These are phyloP conservation scores for Drosophila takahashii DNA, from an alignment of 1,140 invertebrate genomes.

Conservation along the genomic window DNA sequence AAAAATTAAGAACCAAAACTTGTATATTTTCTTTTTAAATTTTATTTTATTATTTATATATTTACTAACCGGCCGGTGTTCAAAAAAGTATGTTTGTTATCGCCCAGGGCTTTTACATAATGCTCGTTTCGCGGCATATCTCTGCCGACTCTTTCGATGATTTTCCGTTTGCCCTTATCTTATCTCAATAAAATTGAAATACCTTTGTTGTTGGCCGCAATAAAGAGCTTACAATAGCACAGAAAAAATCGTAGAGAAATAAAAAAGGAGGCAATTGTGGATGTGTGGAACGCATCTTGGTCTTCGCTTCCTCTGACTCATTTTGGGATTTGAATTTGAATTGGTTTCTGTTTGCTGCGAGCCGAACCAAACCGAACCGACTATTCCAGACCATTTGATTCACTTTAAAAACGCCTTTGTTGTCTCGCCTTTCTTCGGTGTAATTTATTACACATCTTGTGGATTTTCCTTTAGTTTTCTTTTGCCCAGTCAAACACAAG, in stretches of 20 bases:
- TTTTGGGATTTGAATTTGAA: constrained; percentile 8
- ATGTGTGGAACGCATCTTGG: constrained; percentile 25
- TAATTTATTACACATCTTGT: constrained; percentile 73
- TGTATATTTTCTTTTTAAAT: too few species aligned
- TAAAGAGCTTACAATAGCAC: constrained; percentile 17
- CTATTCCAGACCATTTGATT: constrained; percentile 50
- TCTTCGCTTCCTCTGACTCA: constrained; percentile 21
- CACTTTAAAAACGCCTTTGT: constrained; percentile 53
- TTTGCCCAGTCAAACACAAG: constrained; percentile 8
- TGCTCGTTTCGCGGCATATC: constrained; percentile 41
- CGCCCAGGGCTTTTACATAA: constrained; percentile 45
- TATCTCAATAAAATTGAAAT: constrained; percentile 43
- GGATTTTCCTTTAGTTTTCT: constrained; percentile 33
- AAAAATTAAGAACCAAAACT: too few species aligned
- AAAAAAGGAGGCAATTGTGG: constrained; percentile 12
- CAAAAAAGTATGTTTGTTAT: constrained; percentile 50
- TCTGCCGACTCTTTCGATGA: constrained; percentile 43
- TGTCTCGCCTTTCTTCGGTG: constrained; percentile 38
- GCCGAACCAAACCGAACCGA: neutral
- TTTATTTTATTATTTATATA: neutral
- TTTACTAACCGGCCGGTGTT: neutral
- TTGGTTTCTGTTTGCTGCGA: constrained; percentile 17
- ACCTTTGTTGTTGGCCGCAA: constrained; percentile 32
- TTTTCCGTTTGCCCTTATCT: constrained; percentile 61
- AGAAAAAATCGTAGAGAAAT: neutral